phyloP scores from a whole-genome alignment of 2,113 vertebrate species.

The Desmodus rotundus region DNA sequence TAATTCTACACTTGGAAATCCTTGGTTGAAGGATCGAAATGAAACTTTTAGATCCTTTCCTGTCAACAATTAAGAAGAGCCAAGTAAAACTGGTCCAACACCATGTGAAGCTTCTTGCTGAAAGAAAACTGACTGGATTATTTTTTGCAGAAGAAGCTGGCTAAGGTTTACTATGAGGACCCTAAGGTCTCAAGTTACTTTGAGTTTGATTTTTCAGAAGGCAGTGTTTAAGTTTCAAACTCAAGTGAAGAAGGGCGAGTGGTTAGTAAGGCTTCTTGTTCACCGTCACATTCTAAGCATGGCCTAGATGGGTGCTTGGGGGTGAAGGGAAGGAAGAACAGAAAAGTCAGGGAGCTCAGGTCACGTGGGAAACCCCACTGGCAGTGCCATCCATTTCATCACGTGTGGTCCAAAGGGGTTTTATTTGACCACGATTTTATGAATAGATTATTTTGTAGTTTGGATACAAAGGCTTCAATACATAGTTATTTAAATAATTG shows the following conservation, averaged over 20 bases:
- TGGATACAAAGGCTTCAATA: not conserved
- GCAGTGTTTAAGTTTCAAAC: not conserved
- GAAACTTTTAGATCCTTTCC: not conserved
- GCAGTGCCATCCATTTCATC: not conserved
- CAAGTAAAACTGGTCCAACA: not conserved
- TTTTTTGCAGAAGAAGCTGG: not conserved
- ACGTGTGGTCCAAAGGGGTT: not conserved
- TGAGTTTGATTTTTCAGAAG: not conserved
- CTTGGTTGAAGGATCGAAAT: not conserved
- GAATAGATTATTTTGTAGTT: conserved; percentile 2
- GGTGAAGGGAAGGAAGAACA: not conserved
- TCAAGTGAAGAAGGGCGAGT: not conserved
- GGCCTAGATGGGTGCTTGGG: not conserved
- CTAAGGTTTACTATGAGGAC: not conserved
- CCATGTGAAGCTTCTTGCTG: not conserved
- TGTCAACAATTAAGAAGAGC: not conserved
- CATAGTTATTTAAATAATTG: not conserved
- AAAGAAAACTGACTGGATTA: not conserved
- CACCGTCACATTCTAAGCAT: not conserved
- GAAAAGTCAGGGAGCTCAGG: not conserved
- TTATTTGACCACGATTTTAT: not conserved
- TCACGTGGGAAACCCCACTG: not conserved
- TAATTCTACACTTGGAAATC: not conserved
- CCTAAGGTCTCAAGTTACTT: not conserved
- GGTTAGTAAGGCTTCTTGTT: not conserved